These are phyloP conservation scores for Horisme vitalbata DNA, from an alignment of 2,888 invertebrate species.

Conservation along the genomic window DNA sequence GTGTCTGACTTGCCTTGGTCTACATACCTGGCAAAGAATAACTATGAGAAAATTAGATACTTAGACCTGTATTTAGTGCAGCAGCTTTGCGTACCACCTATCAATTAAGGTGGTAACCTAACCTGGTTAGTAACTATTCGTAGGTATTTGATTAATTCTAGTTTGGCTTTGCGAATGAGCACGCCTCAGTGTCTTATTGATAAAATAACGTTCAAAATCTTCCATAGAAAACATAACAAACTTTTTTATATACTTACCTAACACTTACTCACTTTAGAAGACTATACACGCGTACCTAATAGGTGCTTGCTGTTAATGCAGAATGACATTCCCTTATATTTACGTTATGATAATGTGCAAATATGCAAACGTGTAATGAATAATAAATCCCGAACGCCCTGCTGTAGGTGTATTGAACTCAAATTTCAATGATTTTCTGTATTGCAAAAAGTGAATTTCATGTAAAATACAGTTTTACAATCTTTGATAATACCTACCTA, in stretches of 20 bases:
- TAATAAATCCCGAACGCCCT: conserved; percentile 1
- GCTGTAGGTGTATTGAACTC: conserved; percentile 20
- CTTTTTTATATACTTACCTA: no score
- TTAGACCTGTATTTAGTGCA: conserved; percentile 12
- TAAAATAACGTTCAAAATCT: not conserved
- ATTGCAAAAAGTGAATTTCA: conserved; percentile 27
- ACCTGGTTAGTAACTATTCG: not conserved
- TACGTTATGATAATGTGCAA: conserved; percentile 8
- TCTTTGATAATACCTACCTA: conserved; percentile 52
- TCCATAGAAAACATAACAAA: no score
- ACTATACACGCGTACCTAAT: no score
- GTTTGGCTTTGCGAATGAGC: not conserved
- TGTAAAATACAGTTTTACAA: conserved; percentile 51
- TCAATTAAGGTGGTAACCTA: conserved; percentile 1
- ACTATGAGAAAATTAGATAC: conserved; percentile 14
- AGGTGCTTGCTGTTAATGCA: not conserved
- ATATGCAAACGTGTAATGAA: conserved; percentile 5
- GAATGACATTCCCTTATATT: conserved; percentile 6
- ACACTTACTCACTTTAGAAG: no score
- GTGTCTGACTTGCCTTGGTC: conserved; percentile 31
- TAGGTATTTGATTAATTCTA: not conserved
- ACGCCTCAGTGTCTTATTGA: not conserved
- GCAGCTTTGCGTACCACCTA: not conserved
- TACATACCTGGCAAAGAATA: conserved; percentile 24
- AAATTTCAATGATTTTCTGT: conserved; percentile 25